A percentile compares a stretch with the other conserved stretches of the same genome.
Conservation (phyloP, 2,888 invertebrate species). For the Choristoneura rosaceana region DNA sequence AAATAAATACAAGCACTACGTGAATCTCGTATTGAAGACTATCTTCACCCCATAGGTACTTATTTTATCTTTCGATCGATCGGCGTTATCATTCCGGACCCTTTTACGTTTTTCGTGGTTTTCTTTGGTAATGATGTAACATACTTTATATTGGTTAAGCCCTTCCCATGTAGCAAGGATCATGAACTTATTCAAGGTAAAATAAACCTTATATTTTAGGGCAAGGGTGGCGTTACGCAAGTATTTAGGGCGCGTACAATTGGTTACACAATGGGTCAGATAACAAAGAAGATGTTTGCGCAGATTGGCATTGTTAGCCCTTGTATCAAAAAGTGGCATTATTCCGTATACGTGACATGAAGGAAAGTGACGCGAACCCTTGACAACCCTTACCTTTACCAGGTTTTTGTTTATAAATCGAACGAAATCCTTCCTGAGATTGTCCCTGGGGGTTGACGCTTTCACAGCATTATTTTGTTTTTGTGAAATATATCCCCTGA, state of each 20-base stretch:
- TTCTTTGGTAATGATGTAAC: slow-evolving; percentile 33
- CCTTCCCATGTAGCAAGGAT: slow-evolving; percentile 23
- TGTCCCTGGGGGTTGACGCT: slow-evolving; percentile 50
- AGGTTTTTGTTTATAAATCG: slow-evolving; percentile 52
- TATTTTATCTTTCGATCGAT: slow-evolving; percentile 27
- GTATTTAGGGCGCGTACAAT: slow-evolving; percentile 28
- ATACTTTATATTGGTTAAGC: slow-evolving; percentile 31
- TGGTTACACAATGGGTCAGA: slow-evolving; percentile 31
- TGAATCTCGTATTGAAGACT: slow-evolving; percentile 6
- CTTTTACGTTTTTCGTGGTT: slow-evolving; percentile 33
- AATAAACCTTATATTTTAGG: slow-evolving; percentile 19
- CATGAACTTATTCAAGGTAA: slow-evolving; percentile 6
- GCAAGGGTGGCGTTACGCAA: slow-evolving; percentile 12
- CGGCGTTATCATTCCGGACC: slow-evolving; percentile 27
- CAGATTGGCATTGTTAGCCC: slow-evolving; percentile 39
- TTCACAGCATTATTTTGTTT: slow-evolving; percentile 55
- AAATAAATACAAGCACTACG: slow-evolving; percentile 6
- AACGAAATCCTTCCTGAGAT: slow-evolving; percentile 47
- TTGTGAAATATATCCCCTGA: slow-evolving; percentile 44
- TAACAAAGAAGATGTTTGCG: slow-evolving; percentile 34
- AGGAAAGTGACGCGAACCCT: slow-evolving; percentile 50
- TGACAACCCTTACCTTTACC: slow-evolving; percentile 45
- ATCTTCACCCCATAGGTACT: background rate
- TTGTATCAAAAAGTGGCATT: slow-evolving; percentile 45
- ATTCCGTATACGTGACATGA: slow-evolving; percentile 44